A percentile compares a stretch with the other conserved stretches of the same genome.
Conservation (phyloP, 2,113 vertebrate species). For the Sylvilagus bachmani region DNA sequence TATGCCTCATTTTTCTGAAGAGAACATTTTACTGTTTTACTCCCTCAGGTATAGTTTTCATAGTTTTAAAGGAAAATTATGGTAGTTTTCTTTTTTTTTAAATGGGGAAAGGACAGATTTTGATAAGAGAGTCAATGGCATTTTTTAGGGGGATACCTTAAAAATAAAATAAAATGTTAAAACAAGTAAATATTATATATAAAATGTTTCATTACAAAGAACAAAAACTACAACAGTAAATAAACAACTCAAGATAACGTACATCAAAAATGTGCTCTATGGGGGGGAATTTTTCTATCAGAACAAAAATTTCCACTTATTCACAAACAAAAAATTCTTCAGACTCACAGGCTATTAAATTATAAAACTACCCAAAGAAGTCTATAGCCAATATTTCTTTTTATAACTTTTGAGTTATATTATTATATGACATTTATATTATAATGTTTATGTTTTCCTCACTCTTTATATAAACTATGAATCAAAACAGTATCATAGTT, state of each 20-base stretch:
- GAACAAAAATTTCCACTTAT: neutral
- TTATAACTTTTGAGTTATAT: neutral
- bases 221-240: constrained; percentile 2
- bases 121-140: neutral
- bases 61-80: neutral
- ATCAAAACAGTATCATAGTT: neutral
- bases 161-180: constrained; percentile 15
- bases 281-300: neutral
- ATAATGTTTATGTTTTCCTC: neutral
- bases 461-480: neutral
- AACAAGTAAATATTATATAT: constrained; percentile 1
- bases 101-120: neutral
- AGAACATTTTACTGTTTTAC: neutral
- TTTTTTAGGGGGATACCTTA: neutral
- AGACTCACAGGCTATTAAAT: neutral
- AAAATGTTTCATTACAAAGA: constrained; percentile 7
- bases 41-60: neutral
- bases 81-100: neutral
- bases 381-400: neutral
- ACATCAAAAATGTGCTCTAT: neutral
- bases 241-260: constrained; percentile 36
- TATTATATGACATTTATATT: too few relatives aligned
- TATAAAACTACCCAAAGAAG: constrained; percentile 3
- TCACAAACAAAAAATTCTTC: neutral
- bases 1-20: neutral